These are phyloP conservation scores for Glossophaga mutica DNA, from an alignment of 2,797 vertebrate species.

Conservation along the genomic window DNA sequence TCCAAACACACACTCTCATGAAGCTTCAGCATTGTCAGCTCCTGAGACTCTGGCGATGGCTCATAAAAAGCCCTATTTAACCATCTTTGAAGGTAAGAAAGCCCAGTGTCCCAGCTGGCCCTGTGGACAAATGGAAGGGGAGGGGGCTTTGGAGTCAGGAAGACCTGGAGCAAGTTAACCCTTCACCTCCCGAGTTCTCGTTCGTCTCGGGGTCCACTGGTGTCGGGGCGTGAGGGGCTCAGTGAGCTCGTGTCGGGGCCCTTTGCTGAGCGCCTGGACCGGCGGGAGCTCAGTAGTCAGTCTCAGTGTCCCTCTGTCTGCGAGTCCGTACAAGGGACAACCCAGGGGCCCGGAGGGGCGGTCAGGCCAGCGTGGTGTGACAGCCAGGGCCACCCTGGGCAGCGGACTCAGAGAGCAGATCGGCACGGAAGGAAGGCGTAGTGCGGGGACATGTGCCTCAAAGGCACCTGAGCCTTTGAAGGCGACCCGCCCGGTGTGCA, in stretches of 20 bases:
- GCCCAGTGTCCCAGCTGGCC: background rate
- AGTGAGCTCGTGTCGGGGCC: background rate
- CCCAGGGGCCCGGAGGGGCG: accelerated
- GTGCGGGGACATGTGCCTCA: accelerated
- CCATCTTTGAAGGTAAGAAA: background rate
- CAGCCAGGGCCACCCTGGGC: accelerated
- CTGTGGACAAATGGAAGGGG: background rate
- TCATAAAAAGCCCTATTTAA: background rate
- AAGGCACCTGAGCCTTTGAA: background rate
- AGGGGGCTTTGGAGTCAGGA: background rate
- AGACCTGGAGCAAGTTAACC: background rate
- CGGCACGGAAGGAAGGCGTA: background rate
- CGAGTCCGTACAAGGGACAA: background rate
- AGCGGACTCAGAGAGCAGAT: no score
- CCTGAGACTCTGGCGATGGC: no score
- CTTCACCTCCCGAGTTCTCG: accelerated
- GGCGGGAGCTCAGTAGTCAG: background rate
- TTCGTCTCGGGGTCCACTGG: no score
- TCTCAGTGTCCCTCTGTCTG: background rate
- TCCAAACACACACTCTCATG: background rate
- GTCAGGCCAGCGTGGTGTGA: background rate
- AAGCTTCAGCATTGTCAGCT: background rate
- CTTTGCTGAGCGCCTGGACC: background rate
- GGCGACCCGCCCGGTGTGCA: background rate
- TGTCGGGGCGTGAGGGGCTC: background rate